A percentile compares a stretch with the other conserved stretches of the same genome.
Evolutionary conservation across 2,888 invertebrate genomes (phyloP).

Genomic region (Molanna angustata): DNA sequence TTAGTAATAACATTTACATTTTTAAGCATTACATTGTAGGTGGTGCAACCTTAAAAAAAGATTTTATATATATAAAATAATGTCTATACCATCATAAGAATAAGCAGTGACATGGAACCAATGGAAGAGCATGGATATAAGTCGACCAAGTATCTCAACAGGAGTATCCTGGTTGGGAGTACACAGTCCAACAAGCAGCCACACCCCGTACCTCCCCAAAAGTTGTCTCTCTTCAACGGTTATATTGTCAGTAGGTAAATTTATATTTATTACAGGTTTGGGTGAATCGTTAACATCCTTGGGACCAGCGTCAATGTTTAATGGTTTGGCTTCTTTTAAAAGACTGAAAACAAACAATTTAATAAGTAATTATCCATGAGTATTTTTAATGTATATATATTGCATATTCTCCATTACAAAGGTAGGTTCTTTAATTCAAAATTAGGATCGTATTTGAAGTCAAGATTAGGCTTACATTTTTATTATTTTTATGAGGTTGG

Average conservation of each 20-base stretch:
- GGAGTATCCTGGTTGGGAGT: slow-evolving; percentile 76
- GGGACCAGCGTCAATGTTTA: slow-evolving; percentile 63
- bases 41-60: too few relatives aligned
- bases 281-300: slow-evolving; percentile 44
- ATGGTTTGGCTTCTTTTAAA: slow-evolving; percentile 87
- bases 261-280: slow-evolving; percentile 46
- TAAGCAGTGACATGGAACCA: slow-evolving; percentile 99
- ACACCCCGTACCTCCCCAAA: slow-evolving; percentile 92
- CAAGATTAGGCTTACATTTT: too few relatives aligned
- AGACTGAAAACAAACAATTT: slow-evolving; percentile 51
- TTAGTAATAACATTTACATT: too few relatives aligned
- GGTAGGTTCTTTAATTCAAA: too few relatives aligned
- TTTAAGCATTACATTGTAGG: too few relatives aligned
- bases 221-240: slow-evolving; percentile 85
- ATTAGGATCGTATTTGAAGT: too few relatives aligned
- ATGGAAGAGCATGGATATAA: slow-evolving; percentile 95
- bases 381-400: neutral
- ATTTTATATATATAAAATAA: too few relatives aligned
- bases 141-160: slow-evolving; percentile 78
- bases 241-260: slow-evolving; percentile 59
- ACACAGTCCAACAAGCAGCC: slow-evolving; percentile 93
- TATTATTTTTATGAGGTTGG: too few relatives aligned
- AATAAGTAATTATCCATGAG: neutral
- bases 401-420: too few relatives aligned
- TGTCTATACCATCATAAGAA: slow-evolving; percentile 79